These are phyloP conservation scores for Notocelia uddmanniana DNA, from an alignment of 2,888 invertebrate species.

Conservation along the genomic window DNA sequence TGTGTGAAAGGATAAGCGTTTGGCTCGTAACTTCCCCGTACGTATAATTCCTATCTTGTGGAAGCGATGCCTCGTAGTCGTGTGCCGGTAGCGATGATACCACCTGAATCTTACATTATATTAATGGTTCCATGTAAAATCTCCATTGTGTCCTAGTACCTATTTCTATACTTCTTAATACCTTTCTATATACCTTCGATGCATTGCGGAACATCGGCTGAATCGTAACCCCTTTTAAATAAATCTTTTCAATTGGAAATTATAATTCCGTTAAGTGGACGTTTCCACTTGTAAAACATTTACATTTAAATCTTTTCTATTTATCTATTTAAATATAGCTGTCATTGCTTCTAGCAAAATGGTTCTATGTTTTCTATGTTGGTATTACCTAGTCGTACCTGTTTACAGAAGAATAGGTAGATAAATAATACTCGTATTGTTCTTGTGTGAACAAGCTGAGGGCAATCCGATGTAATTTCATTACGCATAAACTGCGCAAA, in stretches of 20 bases:
- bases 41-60: constrained; percentile 50
- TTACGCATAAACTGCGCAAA: constrained; percentile 77
- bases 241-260: no score
- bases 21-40: constrained; percentile 68
- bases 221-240: no score
- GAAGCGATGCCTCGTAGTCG: constrained; percentile 47
- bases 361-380: no score
- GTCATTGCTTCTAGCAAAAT: no score
- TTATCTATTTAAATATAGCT: no score
- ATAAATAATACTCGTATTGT: constrained; percentile 7
- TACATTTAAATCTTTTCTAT: no score
- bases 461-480: constrained; percentile 61
- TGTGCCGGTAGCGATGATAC: constrained; percentile 17
- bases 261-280: no score
- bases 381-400: not conserved
- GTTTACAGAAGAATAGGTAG: not conserved
- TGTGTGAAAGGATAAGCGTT: constrained; percentile 82
- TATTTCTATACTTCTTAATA: no score
- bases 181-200: not conserved
- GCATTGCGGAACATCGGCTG: no score
- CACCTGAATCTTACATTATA: constrained; percentile 19
- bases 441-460: constrained; percentile 45
- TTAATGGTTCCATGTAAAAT: not conserved
- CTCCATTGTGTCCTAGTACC: not conserved
- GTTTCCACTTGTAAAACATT: no score